phyloP scores from a whole-genome alignment of 2,797 vertebrate species.

The Sphenopsis melanotis region DNA sequence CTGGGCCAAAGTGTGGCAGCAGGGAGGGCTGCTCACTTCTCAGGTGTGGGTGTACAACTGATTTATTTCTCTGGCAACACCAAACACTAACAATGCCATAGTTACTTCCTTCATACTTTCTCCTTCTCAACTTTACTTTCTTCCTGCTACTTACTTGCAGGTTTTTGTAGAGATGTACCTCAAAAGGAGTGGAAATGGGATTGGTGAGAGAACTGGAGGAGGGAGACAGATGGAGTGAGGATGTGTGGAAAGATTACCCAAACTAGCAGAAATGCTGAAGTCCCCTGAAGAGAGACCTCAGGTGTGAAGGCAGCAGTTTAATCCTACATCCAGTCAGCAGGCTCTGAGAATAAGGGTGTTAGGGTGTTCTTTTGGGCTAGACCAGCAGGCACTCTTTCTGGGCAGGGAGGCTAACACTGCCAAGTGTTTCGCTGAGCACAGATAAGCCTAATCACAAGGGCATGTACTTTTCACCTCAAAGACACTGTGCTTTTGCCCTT shows the following conservation, averaged over 20 bases:
- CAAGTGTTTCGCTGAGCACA: background rate
- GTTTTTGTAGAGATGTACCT: background rate
- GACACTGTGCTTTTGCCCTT: background rate
- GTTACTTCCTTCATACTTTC: background rate
- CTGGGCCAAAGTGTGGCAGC: background rate
- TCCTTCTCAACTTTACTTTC: background rate
- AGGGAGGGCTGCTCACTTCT: background rate
- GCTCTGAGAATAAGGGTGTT: background rate
- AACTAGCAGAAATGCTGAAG: background rate
- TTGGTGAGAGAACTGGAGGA: background rate
- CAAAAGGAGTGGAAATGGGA: background rate
- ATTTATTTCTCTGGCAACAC: background rate
- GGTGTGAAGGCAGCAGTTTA: background rate
- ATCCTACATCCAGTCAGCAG: background rate
- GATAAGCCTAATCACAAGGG: background rate
- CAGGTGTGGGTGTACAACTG: background rate
- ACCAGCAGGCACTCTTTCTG: background rate
- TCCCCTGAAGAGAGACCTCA: background rate
- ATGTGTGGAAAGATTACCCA: background rate
- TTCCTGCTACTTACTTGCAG: background rate
- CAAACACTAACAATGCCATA: background rate
- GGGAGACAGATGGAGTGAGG: background rate
- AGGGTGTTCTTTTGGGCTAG: background rate
- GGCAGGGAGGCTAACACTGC: background rate
- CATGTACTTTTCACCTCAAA: background rate